A percentile compares a stretch with the other conserved stretches of the same genome.
phyloP scores from a whole-genome alignment of 92 coral and sea anemone species.

The Epizoanthus ramosus region DNA sequence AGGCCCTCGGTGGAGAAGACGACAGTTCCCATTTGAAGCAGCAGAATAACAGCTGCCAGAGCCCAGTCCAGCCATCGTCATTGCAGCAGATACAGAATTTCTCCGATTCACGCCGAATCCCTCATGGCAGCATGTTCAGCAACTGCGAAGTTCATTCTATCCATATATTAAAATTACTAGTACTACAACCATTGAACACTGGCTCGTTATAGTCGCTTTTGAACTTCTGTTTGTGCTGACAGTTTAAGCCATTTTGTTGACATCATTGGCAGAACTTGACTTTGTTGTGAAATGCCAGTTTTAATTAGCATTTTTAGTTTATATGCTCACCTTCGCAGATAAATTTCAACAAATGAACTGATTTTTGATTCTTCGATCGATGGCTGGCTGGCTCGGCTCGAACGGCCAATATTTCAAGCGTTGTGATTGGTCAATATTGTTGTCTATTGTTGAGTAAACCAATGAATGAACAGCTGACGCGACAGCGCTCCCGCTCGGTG shows the following conservation, averaged over 20 bases:
- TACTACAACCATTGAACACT: constrained; percentile 12
- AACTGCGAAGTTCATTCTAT: constrained; percentile 15
- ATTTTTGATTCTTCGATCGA: too few relatives aligned
- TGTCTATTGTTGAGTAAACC: too few relatives aligned
- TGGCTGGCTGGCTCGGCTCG: too few relatives aligned
- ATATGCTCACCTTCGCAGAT: too few relatives aligned
- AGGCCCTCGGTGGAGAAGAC: constrained; percentile 2
- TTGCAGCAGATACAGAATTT: constrained; percentile 20
- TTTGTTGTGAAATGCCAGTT: too few relatives aligned
- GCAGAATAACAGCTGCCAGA: constrained; percentile 5
- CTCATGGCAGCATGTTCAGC: constrained; percentile 19
- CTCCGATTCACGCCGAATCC: constrained; percentile 2
- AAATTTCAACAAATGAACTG: too few relatives aligned
- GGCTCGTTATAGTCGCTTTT: constrained; percentile 3
- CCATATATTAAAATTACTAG: constrained; percentile 5
- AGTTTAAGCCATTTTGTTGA: not conserved
- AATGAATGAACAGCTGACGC: not conserved
- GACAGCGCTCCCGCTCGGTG: not conserved
- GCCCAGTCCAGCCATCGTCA: constrained; percentile 5
- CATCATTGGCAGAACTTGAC: not conserved
- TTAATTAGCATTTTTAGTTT: too few relatives aligned
- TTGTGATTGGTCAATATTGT: too few relatives aligned
- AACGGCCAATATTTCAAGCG: too few relatives aligned
- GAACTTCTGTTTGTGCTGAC: not conserved
- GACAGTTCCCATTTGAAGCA: not conserved